Percentiles rank a stretch among this genome's conserved stretches.
These are phyloP conservation scores for Grus americana DNA, from an alignment of 2,113 vertebrate species.

Conservation along the genomic window DNA sequence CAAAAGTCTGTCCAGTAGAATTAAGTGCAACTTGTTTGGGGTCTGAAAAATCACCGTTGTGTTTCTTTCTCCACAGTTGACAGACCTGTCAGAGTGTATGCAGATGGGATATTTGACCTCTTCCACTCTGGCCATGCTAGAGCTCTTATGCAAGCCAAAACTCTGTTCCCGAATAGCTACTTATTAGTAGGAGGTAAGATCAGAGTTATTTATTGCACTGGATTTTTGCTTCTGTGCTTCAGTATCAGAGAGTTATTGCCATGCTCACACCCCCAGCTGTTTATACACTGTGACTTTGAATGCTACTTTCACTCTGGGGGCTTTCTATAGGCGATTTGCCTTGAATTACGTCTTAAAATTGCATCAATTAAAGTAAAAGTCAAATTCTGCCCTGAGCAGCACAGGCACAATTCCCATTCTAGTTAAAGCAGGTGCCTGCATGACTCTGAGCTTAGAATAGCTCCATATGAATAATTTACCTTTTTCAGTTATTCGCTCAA, in stretches of 20 bases:
- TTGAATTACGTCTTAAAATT: slow-evolving; percentile 36
- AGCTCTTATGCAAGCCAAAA: slow-evolving; percentile 99
- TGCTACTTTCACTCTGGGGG: not conserved
- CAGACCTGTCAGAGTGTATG: slow-evolving; percentile 95
- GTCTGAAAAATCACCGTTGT: slow-evolving; percentile 27
- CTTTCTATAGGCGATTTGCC: slow-evolving; percentile 38
- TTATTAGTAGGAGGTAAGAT: slow-evolving; percentile 96
- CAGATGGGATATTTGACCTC: slow-evolving; percentile 98
- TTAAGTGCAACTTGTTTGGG: not conserved
- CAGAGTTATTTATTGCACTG: slow-evolving; percentile 15
- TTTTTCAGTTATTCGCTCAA: slow-evolving; percentile 30
- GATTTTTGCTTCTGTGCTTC: slow-evolving; percentile 20
- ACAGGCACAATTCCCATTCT: slow-evolving; percentile 35
- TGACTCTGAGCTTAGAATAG: slow-evolving; percentile 53
- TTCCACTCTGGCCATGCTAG: slow-evolving; percentile 98
- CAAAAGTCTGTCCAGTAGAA: not conserved
- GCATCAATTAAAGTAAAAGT: slow-evolving; percentile 66
- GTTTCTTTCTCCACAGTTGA: slow-evolving; percentile 82
- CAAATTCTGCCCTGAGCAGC: slow-evolving; percentile 50
- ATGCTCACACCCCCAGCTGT: not conserved
- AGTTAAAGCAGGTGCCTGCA: slow-evolving; percentile 45
- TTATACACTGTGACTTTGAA: slow-evolving; percentile 6
- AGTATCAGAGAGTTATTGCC: not conserved
- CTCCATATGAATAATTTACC: slow-evolving; percentile 59
- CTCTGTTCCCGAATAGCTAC: slow-evolving; percentile 97